Base-by-base conservation (phyloP, 2,797 vertebrate genomes). In the Leuciscus waleckii region DNA sequence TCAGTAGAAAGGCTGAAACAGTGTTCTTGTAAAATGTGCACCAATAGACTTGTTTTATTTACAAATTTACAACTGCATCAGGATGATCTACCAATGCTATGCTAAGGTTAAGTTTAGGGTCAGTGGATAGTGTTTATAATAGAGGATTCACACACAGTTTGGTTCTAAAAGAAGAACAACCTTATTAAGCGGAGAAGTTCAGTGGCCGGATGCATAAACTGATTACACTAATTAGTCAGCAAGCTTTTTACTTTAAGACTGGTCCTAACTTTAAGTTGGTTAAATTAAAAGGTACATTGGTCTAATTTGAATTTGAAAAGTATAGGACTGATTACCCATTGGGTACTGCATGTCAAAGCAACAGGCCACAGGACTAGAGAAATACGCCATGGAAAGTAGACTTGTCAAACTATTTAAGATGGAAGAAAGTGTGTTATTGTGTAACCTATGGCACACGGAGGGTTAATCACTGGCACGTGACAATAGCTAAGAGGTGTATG, bases 371-470 rank as follows among this genome's bases (percentile, higher is more conserved):
- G 35, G 17, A 37, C 32, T 29, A 63, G 26, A 63, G 26, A 16
- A 32, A 29, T 7, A 7, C 7, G 5, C 61, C 26, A 29, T 7
- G 26, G 29, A 7, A 65, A 16, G 26, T 16, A 65, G 14, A 65
- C 2, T 63, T 61, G 0, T 65, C 7, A 65, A 17, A 32, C 26
- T 17, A 7, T 63, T 32, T 17, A 17, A 7, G 61, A 7, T 17
- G 26, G 14, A 65, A 29, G 61, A 29, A 29, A 32, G 13, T 32
- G 26, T 65, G 61, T 65, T 7, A 7, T 65, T 65, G 61, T 32
- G 58, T 11, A 26, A 6, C n/a, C 58, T 14, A 3, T 32, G 13
- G 14, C 26, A 65, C 1, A 0, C 0, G 0, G 26, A 7, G 5
- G 61, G 61, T 65, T 32, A 32, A 65, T 65, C 61, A 14, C 26